Conservation (phyloP, 2,797 vertebrate genomes). For the Sebastes miniatus region DNA sequence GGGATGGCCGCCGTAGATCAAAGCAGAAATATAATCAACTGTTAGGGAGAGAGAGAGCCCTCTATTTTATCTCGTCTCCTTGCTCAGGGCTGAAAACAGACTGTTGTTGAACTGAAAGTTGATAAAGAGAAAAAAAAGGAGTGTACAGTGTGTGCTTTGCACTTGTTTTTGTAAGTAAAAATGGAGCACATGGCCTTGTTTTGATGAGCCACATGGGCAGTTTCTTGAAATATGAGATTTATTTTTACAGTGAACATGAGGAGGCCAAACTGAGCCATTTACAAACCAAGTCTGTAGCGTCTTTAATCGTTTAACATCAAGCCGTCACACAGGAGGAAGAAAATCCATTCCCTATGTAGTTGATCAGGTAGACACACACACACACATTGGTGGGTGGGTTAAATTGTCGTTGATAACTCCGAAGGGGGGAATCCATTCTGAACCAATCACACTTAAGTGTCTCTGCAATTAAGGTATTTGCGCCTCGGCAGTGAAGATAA, state of each 20-base stretch:
- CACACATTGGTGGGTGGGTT: not conserved
- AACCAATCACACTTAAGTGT: slow-evolving; percentile 47
- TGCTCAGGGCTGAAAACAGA: slow-evolving; percentile 59
- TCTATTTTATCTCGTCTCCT: slow-evolving; percentile 57
- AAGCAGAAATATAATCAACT: slow-evolving; percentile 70
- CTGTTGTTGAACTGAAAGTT: slow-evolving; percentile 49
- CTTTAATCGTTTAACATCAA: not conserved
- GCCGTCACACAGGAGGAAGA: not conserved
- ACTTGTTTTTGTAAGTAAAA: slow-evolving; percentile 43
- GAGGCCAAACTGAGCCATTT: not conserved
- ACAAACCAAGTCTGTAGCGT: not conserved
- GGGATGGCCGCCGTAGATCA: slow-evolving; percentile 60
- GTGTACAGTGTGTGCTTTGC: slow-evolving; percentile 11
- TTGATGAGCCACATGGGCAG: slow-evolving; percentile 21
- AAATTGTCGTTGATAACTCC: slow-evolving; percentile 44
- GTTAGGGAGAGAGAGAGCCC: slow-evolving; percentile 43
- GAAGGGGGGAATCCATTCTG: slow-evolving; percentile 47
- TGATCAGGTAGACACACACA: not conserved
- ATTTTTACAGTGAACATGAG: not conserved
- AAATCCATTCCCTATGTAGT: not conserved
- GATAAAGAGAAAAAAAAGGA: slow-evolving; percentile 35
- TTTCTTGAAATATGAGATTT: not conserved
- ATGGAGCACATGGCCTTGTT: slow-evolving; percentile 17
- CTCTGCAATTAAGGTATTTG: slow-evolving; percentile 48
- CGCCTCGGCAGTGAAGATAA: not conserved